These are phyloP conservation scores for Drosophila mimica DNA, from an alignment of 2,888 invertebrate species.

Conservation along the genomic window DNA sequence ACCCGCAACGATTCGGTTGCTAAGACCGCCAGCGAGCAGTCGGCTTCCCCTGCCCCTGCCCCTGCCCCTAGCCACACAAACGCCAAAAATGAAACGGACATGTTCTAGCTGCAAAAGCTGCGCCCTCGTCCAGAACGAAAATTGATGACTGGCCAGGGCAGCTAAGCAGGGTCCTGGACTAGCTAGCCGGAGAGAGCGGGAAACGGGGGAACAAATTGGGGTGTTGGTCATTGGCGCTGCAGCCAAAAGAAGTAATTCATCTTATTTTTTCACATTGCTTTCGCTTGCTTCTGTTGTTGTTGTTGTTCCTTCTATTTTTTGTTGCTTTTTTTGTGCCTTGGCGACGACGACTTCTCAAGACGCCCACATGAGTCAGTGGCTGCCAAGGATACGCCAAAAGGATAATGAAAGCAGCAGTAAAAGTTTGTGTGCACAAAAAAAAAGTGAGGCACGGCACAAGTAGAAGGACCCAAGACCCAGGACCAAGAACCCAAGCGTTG, in stretches of 20 bases:
- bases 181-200: constrained; percentile 11
- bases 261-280: constrained; percentile 72
- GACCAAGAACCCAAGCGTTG: constrained; percentile 74
- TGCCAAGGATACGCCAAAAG: constrained; percentile 78
- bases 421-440: constrained; percentile 59
- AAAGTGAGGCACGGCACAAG: constrained; percentile 35
- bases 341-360: constrained; percentile 67
- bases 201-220: constrained; percentile 23
- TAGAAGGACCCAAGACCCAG: constrained; percentile 35
- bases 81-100: constrained; percentile 51
- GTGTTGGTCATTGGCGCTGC: constrained; percentile 78
- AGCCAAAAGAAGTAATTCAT: constrained; percentile 82
- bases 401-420: constrained; percentile 77
- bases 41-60: not conserved
- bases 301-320: not conserved
- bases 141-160: constrained; percentile 73
- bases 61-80: not conserved
- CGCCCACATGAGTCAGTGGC: constrained; percentile 79
- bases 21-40: constrained; percentile 26
- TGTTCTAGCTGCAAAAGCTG: constrained; percentile 50
- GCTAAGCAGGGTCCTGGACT: constrained; percentile 46
- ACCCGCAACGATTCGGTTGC: constrained; percentile 48
- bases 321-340: constrained; percentile 41
- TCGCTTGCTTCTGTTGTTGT: constrained; percentile 31
- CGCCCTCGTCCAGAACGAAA: constrained; percentile 70